Percentiles rank a stretch among this genome's conserved stretches.
Evolutionary conservation across 2,113 vertebrate genomes (phyloP).

Genomic region (Pholis gunnellus): DNA sequence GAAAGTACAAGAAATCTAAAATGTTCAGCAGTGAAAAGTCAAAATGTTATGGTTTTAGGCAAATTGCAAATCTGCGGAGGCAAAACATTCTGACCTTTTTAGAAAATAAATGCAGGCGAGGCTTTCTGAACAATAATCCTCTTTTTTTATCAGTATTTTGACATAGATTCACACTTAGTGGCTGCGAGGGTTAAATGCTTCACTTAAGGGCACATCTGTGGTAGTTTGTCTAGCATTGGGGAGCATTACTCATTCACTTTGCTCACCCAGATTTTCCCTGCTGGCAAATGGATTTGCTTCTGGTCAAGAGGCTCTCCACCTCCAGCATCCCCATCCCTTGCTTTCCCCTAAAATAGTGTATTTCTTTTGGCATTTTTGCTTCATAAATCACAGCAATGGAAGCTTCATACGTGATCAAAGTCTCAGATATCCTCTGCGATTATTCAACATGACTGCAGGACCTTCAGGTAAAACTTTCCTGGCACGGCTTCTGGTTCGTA

Average conservation of each 20-base stretch:
- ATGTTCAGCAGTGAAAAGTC: background rate
- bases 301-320: slow-evolving; percentile 57
- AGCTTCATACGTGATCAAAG: slow-evolving; percentile 68
- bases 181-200: slow-evolving; percentile 63
- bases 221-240: slow-evolving; percentile 55
- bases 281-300: slow-evolving; percentile 69
- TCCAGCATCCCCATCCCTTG: slow-evolving; percentile 3
- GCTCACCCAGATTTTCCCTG: slow-evolving; percentile 50
- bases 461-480: slow-evolving; percentile 49
- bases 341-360: slow-evolving; percentile 27
- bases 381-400: slow-evolving; percentile 62
- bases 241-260: slow-evolving; percentile 70
- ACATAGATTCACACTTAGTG: slow-evolving; percentile 25
- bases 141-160: background rate
- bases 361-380: slow-evolving; percentile 45
- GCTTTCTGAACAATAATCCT: slow-evolving; percentile 5
- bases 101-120: background rate
- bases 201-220: slow-evolving; percentile 65
- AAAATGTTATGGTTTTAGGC: slow-evolving; percentile 16
- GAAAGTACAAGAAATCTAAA: slow-evolving; percentile 5
- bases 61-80: background rate
- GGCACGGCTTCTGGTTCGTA: slow-evolving; percentile 22
- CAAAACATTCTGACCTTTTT: background rate
- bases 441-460: slow-evolving; percentile 55
- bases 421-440: slow-evolving; percentile 47